Percentiles rank a stretch among this genome's conserved stretches.
These are phyloP conservation scores for Phalanger gymnotis DNA, from an alignment of 2,797 vertebrate species.

Conservation along the genomic window DNA sequence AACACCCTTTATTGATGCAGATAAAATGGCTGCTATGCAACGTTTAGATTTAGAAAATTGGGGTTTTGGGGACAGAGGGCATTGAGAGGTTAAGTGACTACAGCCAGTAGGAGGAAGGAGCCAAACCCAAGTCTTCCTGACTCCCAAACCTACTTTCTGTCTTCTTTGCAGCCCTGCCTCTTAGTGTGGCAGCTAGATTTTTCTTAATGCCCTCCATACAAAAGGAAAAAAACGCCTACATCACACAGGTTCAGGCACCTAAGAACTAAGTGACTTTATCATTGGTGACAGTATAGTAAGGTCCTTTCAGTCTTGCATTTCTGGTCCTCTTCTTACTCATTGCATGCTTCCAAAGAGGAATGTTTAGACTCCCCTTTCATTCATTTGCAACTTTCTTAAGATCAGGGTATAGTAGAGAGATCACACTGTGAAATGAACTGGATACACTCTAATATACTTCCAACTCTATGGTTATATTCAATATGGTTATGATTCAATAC, in stretches of 20 bases:
- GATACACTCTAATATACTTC: neutral
- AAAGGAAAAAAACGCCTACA: neutral
- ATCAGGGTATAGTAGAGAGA: neutral
- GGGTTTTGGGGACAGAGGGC: too few relatives aligned
- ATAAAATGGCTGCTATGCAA: neutral
- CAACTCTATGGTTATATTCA: neutral
- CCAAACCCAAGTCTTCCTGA: neutral
- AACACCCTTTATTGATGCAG: neutral
- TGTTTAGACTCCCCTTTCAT: neutral
- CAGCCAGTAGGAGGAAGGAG: neutral
- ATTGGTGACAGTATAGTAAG: neutral
- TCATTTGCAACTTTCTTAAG: neutral
- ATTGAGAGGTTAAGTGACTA: neutral
- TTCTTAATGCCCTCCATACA: neutral
- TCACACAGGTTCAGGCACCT: neutral
- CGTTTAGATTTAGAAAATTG: neutral
- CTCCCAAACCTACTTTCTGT: neutral
- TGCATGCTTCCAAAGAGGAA: neutral
- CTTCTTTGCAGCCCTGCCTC: neutral
- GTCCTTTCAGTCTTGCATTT: accelerated
- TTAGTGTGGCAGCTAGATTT: neutral
- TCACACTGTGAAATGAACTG: neutral
- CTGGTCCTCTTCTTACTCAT: neutral
- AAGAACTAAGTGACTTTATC: neutral
- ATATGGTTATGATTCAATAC: neutral